Evolutionary conservation across 2,888 invertebrate genomes (phyloP).

Genomic region (Cephus nigrinus): DNA sequence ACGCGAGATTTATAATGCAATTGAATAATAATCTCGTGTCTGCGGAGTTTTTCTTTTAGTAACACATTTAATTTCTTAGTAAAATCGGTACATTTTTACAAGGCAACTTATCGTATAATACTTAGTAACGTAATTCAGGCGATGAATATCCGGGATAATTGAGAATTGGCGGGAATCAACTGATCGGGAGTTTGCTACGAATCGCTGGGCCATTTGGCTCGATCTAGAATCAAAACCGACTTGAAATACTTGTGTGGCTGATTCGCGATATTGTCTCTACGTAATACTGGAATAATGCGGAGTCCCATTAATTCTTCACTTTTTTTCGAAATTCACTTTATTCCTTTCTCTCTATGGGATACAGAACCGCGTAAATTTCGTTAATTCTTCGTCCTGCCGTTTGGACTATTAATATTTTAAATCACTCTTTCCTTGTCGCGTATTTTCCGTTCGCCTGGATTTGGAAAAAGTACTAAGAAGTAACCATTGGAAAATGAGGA

Average conservation of each 20-base stretch:
- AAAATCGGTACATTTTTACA: constrained; percentile 60
- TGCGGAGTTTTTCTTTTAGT: constrained; percentile 38
- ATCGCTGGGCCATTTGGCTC: not conserved
- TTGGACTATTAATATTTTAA: not conserved
- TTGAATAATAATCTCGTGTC: not conserved
- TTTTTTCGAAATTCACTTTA: constrained; percentile 3
- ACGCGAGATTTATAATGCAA: not conserved
- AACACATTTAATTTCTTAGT: constrained; percentile 59
- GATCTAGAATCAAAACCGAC: not conserved
- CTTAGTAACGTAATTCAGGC: constrained; percentile 48
- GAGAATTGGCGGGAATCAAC: not conserved
- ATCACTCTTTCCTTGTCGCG: not conserved
- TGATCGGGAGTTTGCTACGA: not conserved
- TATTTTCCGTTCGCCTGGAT: not conserved
- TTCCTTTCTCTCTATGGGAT: not conserved
- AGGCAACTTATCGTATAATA: constrained; percentile 57
- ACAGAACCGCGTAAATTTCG: not conserved
- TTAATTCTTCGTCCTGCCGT: not conserved
- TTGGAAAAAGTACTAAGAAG: not conserved
- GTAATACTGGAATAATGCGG: constrained; percentile 29
- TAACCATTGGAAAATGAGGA: not conserved
- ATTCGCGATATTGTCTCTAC: not conserved
- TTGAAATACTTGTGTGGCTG: not conserved
- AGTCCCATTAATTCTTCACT: constrained; percentile 17
- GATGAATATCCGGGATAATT: constrained; percentile 27